These are phyloP conservation scores for Dasyurus viverrinus DNA, from an alignment of 2,113 vertebrate genomes.

Conservation along the genomic window DNA sequence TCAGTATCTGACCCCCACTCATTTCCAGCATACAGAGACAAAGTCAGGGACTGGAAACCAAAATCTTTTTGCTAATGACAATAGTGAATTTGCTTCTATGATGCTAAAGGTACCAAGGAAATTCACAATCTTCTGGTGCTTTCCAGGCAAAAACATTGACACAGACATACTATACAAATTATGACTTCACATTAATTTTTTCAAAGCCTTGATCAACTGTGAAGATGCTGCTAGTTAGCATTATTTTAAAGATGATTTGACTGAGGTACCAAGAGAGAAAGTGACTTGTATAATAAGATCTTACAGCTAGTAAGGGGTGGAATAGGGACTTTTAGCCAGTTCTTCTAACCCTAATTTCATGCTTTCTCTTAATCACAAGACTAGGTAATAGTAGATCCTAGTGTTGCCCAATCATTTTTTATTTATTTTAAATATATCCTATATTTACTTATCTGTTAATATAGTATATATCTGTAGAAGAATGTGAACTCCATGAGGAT, in stretches of 20 bases:
- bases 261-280: neutral
- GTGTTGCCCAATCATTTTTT: neutral
- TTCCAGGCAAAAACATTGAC: neutral
- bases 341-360: neutral
- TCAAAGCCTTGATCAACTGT: neutral
- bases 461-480: neutral
- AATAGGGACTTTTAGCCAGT: neutral
- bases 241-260: neutral
- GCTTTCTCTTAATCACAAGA: neutral
- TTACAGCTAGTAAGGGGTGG: neutral
- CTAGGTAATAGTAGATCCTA: neutral
- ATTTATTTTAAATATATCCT: neutral
- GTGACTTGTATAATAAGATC: neutral
- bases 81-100: constrained; percentile 35
- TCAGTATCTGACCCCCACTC: neutral
- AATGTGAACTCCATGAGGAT: neutral
- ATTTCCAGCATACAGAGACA: neutral
- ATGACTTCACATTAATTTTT: neutral
- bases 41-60: constrained; percentile 23
- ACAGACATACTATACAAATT: neutral
- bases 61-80: constrained; percentile 31
- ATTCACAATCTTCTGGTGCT: neutral
- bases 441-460: neutral
- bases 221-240: neutral
- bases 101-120: neutral